phyloP scores from a whole-genome alignment of 2,113 vertebrate species.

The Oreochromis aureus region DNA sequence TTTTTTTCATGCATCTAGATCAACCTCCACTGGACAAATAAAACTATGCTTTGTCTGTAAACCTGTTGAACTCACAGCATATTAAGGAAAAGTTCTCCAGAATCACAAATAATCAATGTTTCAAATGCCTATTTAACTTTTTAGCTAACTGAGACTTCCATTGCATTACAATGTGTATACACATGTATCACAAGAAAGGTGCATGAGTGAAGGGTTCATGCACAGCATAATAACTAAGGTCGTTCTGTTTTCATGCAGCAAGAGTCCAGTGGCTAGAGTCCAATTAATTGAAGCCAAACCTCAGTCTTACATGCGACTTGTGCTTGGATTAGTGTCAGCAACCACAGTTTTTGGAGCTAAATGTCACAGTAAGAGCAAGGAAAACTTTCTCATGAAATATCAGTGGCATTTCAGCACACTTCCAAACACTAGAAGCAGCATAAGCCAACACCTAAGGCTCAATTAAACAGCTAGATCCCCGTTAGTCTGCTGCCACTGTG shows the following conservation, averaged over 20 bases:
- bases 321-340: background rate
- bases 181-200: background rate
- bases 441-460: constrained; percentile 18
- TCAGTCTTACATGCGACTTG: background rate
- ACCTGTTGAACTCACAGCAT: background rate
- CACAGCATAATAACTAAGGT: background rate
- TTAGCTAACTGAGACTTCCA: background rate
- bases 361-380: background rate
- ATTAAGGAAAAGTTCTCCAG: background rate
- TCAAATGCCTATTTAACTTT: background rate
- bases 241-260: background rate
- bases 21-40: background rate
- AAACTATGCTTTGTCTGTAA: background rate
- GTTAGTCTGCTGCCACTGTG: constrained; percentile 20
- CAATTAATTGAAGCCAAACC: background rate
- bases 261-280: background rate
- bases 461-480: constrained; percentile 35
- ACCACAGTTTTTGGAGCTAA: background rate
- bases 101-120: background rate
- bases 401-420: background rate
- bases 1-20: background rate
- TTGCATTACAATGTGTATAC: background rate
- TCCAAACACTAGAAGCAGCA: constrained; percentile 15
- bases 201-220: background rate
- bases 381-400: constrained; percentile 27